Evolutionary conservation across 2,113 vertebrate genomes (phyloP).

Genomic region (Rhinogobius similis): DNA sequence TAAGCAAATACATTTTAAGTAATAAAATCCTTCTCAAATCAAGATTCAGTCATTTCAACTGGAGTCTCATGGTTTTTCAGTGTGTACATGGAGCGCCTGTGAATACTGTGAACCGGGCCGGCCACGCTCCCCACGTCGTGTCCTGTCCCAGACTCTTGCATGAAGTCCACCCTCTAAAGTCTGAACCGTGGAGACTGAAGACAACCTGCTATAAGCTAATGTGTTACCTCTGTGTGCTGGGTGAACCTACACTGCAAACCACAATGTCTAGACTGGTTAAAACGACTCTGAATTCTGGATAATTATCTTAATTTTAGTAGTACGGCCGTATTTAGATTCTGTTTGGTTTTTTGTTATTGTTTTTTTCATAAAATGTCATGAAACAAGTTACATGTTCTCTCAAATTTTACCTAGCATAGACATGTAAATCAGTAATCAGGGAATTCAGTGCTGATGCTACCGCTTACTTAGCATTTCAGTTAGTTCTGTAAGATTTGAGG

Average conservation of each 20-base stretch:
- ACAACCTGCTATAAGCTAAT: slow-evolving; percentile 21
- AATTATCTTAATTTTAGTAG: neutral
- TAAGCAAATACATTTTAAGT: neutral
- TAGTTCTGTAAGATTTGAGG: no score
- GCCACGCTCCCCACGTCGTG: slow-evolving; percentile 39
- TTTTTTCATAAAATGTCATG: no score
- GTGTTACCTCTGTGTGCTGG: slow-evolving; percentile 31
- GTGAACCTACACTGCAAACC: slow-evolving; percentile 1
- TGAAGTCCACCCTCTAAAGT: slow-evolving; percentile 32
- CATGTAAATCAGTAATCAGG: no score
- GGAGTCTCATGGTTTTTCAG: neutral
- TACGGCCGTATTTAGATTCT: no score
- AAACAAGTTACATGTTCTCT: no score
- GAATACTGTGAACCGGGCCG: slow-evolving; percentile 62
- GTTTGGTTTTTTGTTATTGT: no score
- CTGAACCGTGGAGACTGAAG: slow-evolving; percentile 14
- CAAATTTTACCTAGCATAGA: no score
- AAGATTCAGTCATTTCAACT: neutral
- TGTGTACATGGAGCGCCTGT: slow-evolving; percentile 23
- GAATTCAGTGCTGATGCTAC: no score
- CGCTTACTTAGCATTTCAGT: no score
- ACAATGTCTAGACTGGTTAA: neutral
- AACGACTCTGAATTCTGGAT: neutral
- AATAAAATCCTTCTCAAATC: neutral
- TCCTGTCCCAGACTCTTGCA: slow-evolving; percentile 54